phyloP scores from a whole-genome alignment of 1,140 invertebrate species.

The Brachionus rubens region DNA sequence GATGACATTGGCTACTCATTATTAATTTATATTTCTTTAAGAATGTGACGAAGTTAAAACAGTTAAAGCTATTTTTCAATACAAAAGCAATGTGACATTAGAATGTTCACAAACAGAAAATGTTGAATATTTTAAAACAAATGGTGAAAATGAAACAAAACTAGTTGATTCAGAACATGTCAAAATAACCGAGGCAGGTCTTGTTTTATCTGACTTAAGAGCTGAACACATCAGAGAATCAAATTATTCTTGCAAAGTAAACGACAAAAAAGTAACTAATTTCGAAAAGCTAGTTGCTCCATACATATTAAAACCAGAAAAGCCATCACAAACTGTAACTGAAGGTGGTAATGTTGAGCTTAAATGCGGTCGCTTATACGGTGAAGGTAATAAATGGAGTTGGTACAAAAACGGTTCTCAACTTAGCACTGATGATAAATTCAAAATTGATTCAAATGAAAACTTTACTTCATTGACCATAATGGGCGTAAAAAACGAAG shows the following conservation, averaged over 20 bases:
- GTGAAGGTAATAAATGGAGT: background rate
- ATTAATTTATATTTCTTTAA: background rate
- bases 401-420: background rate
- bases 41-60: background rate
- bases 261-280: background rate
- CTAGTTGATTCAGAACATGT: too few species aligned
- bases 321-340: slow-evolving; percentile 40
- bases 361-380: slow-evolving; percentile 17
- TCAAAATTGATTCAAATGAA: background rate
- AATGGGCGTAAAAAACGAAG: background rate
- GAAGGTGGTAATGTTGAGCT: slow-evolving; percentile 22
- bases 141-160: background rate
- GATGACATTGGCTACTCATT: too few species aligned
- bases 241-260: slow-evolving; percentile 10
- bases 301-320: slow-evolving; percentile 5
- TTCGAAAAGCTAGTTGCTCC: background rate
- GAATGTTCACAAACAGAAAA: slow-evolving; percentile 20
- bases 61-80: background rate
- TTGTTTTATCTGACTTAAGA: background rate
- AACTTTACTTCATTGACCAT: background rate
- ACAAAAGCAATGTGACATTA: slow-evolving; percentile 2
- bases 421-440: background rate
- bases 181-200: too few species aligned
- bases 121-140: slow-evolving; percentile 5
- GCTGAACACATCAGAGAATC: slow-evolving; percentile 14